Evolutionary conservation across 2,888 invertebrate species (phyloP), one percentile per base, ranked within the genome.

Genomic region (Adelphocoris suturalis): DNA sequence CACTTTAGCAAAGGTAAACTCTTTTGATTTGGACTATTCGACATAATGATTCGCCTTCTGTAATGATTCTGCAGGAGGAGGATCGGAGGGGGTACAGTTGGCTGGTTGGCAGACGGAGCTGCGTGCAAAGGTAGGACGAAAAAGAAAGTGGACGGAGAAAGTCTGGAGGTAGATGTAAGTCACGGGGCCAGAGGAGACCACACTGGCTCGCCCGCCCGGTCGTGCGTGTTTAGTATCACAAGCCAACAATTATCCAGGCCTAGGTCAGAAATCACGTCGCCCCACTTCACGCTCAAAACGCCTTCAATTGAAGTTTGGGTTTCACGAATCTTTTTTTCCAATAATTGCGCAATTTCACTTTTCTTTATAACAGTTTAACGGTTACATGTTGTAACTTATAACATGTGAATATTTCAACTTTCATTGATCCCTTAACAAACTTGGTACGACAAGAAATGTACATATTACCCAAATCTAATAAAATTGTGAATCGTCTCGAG

Each of bases 61-160:
- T 27, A 27, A 76, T 27, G 76, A 27, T 14, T 5, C 14, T 1
- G 4, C 23, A 12, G 27, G 11, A 52, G 52, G 52, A 52, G 52
- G 52, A 3, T 37, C 37, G 52, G 52, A 16, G 52, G 52, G 52
- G 14, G 28, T 75, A 9, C 75, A 37, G 37, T 37, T 37, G 37
- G 37, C 37, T 12, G 84, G 14, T 37, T 57, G 84, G 27, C 27
- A 19, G 61, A 27, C 61, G 68, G 61, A 37, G 68, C 82, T 57
- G 85, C 76, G 88, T 88, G 88, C 88, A 78, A 88, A 88, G 88
- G 85, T 85, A 88, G 88, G 88, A 88, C 88, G 88, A 88, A 88
- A 88, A 88, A 88, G 88, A 86, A 88, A 88, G 80, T 76, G 78
- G 78, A n/a, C 52, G 88, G 88, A 48, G 88, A 88, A 88, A 88